These are phyloP conservation scores for Smutsia temminckii DNA, from an alignment of 2,797 vertebrate genomes.

Conservation along the genomic window DNA sequence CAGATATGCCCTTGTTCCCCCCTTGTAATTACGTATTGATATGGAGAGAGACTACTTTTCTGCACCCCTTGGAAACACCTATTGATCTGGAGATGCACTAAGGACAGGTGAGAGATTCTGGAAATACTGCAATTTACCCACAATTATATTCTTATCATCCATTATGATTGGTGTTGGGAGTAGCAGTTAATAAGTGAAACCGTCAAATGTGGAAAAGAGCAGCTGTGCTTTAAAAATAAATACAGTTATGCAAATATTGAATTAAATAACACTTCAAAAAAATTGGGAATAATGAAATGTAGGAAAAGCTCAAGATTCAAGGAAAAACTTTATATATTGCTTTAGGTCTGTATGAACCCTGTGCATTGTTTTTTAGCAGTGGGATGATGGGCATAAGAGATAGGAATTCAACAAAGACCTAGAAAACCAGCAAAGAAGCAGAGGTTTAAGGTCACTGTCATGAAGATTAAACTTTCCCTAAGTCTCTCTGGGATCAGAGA, in stretches of 20 bases:
- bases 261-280: conserved; percentile 34
- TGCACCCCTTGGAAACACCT: no score
- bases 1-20: no score
- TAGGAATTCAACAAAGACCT: not conserved
- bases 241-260: conserved; percentile 38
- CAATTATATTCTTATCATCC: conserved; percentile 30
- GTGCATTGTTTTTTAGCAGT: not conserved
- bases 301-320: not conserved
- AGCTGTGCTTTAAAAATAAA: conserved; percentile 46
- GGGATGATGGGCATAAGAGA: not conserved
- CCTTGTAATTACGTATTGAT: no score
- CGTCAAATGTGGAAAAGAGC: conserved; percentile 32
- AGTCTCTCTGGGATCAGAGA: not conserved
- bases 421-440: not conserved
- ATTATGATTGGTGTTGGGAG: conserved; percentile 40
- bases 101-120: no score
- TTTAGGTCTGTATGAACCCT: not conserved
- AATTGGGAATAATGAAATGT: not conserved
- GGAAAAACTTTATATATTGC: not conserved
- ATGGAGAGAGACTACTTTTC: no score
- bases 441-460: not conserved
- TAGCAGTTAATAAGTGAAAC: conserved; percentile 49
- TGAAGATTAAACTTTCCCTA: not conserved
- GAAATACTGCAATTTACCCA: no score
- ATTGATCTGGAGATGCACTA: no score